A percentile compares a stretch with the other conserved stretches of the same genome.
Conservation (phyloP, 2,113 vertebrate genomes). For the Myiagra hebetior region DNA sequence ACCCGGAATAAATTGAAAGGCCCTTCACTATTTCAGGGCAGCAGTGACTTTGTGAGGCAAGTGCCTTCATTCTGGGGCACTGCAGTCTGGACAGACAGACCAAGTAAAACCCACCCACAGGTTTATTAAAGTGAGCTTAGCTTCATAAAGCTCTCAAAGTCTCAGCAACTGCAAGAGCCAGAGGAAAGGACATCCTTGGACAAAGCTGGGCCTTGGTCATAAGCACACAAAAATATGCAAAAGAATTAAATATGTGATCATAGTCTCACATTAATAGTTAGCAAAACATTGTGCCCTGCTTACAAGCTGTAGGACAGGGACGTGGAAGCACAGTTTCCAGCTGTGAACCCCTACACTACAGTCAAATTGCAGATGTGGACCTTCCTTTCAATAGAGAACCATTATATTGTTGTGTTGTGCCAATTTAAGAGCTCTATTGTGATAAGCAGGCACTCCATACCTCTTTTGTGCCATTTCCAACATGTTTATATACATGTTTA, state of each 20-base stretch:
- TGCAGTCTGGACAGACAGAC: background rate
- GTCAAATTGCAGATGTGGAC: background rate
- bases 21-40: background rate
- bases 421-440: background rate
- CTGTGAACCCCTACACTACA: background rate
- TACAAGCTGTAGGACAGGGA: background rate
- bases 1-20: constrained; percentile 58
- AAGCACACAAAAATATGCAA: background rate
- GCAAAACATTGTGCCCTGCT: background rate
- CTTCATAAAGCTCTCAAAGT: background rate
- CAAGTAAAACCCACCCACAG: background rate
- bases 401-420: background rate
- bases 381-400: background rate
- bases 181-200: background rate
- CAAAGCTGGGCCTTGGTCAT: background rate
- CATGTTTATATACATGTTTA: background rate
- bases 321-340: background rate
- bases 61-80: background rate
- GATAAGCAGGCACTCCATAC: background rate
- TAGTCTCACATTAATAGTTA: background rate
- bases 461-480: background rate
- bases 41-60: constrained; percentile 16
- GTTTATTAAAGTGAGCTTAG: background rate
- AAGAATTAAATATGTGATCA: background rate
- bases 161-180: background rate